Evolutionary conservation across 2,888 invertebrate genomes (phyloP).

Genomic region (Theodoxus fluviatilis): DNA sequence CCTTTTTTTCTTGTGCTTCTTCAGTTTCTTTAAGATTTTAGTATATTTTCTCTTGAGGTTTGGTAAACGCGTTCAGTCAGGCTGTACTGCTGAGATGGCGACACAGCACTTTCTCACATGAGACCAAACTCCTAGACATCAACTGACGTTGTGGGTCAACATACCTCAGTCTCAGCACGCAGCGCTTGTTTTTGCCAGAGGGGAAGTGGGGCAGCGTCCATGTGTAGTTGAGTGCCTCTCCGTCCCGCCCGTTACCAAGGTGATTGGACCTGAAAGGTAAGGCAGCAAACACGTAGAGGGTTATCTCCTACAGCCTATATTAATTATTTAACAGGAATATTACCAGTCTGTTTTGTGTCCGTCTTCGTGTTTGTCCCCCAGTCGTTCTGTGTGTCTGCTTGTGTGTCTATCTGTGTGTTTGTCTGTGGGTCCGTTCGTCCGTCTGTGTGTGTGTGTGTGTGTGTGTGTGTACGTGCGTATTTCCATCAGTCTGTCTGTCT

Average conservation of each 20-base stretch:
- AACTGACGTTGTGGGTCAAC: too few species aligned
- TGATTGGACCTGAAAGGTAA: constrained; percentile 63
- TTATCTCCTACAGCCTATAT: too few species aligned
- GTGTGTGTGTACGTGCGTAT: neutral
- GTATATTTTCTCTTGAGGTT: neutral
- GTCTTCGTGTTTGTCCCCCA: too few species aligned
- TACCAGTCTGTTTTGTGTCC: too few species aligned
- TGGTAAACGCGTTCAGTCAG: too few species aligned
- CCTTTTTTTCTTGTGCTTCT: too few species aligned
- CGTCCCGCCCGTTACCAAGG: constrained; percentile 59
- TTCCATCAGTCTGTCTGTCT: neutral
- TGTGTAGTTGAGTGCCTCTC: constrained; percentile 48
- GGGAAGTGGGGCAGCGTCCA: constrained; percentile 65
- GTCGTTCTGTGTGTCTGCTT: too few species aligned
- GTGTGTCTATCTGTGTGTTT: too few species aligned
- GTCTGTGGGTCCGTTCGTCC: neutral
- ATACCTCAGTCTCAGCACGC: constrained; percentile 62
- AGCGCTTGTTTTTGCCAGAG: constrained; percentile 56
- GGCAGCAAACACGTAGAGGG: too few species aligned
- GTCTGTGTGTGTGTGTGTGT: constrained; percentile 10
- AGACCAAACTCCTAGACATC: neutral
- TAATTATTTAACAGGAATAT: too few species aligned
- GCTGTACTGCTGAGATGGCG: too few species aligned
- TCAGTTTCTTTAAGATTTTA: neutral
- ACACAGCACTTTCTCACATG: neutral